Percentiles rank a stretch among this genome's conserved stretches.
phyloP scores from a whole-genome alignment of 2,888 invertebrate genomes.

The Perizoma affinitatum region DNA sequence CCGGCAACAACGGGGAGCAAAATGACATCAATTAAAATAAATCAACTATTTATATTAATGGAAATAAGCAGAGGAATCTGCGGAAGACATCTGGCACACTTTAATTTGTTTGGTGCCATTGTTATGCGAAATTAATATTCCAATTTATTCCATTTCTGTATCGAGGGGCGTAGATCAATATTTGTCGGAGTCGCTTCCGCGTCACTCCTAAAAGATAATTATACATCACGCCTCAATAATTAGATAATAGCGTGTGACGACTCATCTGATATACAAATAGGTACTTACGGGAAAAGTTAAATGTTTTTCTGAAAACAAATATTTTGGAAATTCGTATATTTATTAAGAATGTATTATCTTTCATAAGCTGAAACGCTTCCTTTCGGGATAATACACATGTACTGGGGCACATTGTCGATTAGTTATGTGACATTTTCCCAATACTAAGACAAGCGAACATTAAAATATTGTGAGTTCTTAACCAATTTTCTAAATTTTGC shows the following conservation, averaged over 20 bases:
- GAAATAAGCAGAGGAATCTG: constrained; percentile 66
- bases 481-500: constrained; percentile 21
- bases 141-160: constrained; percentile 82
- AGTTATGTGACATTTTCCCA: no score
- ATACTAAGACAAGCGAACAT: no score
- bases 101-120: constrained; percentile 81
- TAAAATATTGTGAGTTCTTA: constrained; percentile 23
- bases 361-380: no score
- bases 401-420: no score
- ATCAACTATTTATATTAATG: constrained; percentile 68
- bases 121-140: constrained; percentile 83
- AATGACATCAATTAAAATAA: constrained; percentile 61
- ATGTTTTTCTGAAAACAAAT: no score
- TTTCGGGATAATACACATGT: no score
- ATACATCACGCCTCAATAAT: constrained; percentile 59
- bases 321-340: not conserved
- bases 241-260: constrained; percentile 47
- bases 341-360: no score
- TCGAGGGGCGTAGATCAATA: constrained; percentile 79
- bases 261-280: constrained; percentile 27
- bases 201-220: constrained; percentile 55
- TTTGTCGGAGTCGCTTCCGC: constrained; percentile 66
- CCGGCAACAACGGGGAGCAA: constrained; percentile 42
- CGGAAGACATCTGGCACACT: constrained; percentile 79
- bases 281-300: no score